Evolutionary conservation across 2,797 vertebrate species (phyloP).

Genomic region (Sylvilagus floridanus): DNA sequence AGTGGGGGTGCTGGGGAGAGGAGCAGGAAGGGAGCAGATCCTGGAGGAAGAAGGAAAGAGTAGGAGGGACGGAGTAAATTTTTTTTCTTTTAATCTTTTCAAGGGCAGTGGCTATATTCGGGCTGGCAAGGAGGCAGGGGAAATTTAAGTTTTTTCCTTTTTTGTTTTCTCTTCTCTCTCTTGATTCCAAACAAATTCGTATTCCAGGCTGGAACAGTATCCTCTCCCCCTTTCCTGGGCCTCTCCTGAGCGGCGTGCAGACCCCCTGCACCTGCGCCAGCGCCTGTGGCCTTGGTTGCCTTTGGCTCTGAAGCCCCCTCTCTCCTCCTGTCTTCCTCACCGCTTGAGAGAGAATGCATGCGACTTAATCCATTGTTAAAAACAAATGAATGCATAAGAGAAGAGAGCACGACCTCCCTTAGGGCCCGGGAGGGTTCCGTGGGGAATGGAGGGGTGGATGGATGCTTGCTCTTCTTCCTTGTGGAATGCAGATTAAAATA

Average conservation of each 20-base stretch:
- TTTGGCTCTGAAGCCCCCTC: accelerated
- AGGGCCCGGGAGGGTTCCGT: too few species aligned
- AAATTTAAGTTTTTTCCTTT: neutral
- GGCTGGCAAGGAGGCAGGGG: neutral
- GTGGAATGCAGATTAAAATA: neutral
- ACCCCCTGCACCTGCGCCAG: neutral
- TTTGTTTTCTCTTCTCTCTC: neutral
- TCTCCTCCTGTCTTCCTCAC: neutral
- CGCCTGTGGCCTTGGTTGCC: accelerated
- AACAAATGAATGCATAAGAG: neutral
- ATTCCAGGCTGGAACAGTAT: neutral
- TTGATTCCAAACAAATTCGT: neutral
- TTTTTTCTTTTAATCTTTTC: neutral
- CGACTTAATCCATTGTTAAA: neutral
- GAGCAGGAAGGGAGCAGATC: neutral
- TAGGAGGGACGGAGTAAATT: neutral
- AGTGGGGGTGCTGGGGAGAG: neutral
- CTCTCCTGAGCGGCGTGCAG: neutral
- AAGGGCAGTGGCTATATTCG: neutral
- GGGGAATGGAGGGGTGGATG: too few species aligned
- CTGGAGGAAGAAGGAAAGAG: neutral
- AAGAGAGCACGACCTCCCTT: neutral
- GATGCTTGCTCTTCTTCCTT: neutral
- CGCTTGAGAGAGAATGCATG: neutral
- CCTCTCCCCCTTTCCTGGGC: neutral